phyloP scores from a whole-genome alignment of 2,797 vertebrate genomes.

The Cichlasoma orientale region DNA sequence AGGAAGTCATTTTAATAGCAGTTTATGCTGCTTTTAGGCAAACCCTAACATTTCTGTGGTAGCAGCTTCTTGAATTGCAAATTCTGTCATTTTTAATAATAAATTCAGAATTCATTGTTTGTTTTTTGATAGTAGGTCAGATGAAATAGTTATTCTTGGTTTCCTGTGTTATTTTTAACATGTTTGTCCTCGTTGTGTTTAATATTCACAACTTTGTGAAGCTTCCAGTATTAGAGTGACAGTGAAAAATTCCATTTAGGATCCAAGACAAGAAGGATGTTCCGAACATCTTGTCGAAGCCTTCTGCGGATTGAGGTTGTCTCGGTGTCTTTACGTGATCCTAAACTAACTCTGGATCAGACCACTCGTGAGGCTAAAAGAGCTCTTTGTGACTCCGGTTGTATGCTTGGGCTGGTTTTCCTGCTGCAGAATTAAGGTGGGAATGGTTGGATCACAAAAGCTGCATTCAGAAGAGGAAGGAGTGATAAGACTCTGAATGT shows the following conservation, averaged over 20 bases:
- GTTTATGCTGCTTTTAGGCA: background rate
- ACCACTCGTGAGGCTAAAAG: background rate
- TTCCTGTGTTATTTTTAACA: background rate
- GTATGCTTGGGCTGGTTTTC: background rate
- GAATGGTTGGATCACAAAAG: background rate
- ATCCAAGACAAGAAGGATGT: background rate
- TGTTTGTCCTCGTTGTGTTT: background rate
- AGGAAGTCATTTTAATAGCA: background rate
- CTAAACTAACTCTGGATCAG: background rate
- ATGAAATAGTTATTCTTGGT: too few species aligned
- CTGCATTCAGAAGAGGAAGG: background rate
- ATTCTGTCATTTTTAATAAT: background rate
- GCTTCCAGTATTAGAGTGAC: background rate
- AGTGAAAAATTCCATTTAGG: background rate
- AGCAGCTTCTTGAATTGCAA: background rate
- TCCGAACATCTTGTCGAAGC: background rate
- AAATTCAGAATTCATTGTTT: background rate
- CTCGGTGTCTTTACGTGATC: background rate
- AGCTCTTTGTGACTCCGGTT: background rate
- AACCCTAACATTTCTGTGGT: background rate
- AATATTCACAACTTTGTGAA: background rate
- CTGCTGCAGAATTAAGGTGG: background rate
- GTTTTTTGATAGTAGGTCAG: background rate
- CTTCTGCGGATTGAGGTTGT: background rate
- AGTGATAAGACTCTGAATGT: background rate